Base-by-base conservation (phyloP, 2,888 invertebrate genomes). In the Listrodromus nycthemerus region DNA sequence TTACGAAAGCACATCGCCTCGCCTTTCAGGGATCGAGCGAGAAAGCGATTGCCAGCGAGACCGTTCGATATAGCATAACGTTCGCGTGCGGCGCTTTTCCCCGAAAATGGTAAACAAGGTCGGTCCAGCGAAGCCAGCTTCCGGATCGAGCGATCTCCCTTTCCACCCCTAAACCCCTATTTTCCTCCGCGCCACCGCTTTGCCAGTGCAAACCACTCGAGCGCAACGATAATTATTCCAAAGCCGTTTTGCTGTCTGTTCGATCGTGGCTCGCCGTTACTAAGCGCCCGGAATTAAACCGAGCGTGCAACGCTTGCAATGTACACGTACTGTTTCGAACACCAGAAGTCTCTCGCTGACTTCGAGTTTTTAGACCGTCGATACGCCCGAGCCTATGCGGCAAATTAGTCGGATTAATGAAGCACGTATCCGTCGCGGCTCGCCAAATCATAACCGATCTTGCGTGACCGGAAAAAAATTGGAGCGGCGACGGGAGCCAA, bases 201-300 rank as follows among this genome's bases (percentile, higher is more conserved):
- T 52, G 21, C 30, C 41, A 37, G 52, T 55, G 71, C 19, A 55
- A 79, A 55, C 73, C 50, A 13, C 24, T 61, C 69, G 61, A 63
- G 55, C 76, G 67, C 77, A 66, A 83, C 67, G 77, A 83, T 83
- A 83, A 83, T 83, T 83, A 83, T 83, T 83, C 83, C 73, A 73
- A 55, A 76, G 80, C 71, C 83, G 80, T 83, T 83, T 80, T 73
- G 76, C 71, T 83, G 73, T 80, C 83, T 67, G 83, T 63, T 83
- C 83, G 83, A 83, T 80, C 83, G 83, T 73, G 63, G 58, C 76
- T 73, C 69, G 76, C 52, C 79, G 75, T 80, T 83, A 77, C 80
- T 77, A 73, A 83, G 33, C 76, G 71, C 33, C 45, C 63, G 63
- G 58, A 30, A 61, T 70, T 80, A 67, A 76, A 76, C 79, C 79